A percentile compares a stretch with the other conserved stretches of the same genome.
Evolutionary conservation across 2,888 invertebrate genomes (phyloP).

Genomic region (Lasioglossum oenotherae): DNA sequence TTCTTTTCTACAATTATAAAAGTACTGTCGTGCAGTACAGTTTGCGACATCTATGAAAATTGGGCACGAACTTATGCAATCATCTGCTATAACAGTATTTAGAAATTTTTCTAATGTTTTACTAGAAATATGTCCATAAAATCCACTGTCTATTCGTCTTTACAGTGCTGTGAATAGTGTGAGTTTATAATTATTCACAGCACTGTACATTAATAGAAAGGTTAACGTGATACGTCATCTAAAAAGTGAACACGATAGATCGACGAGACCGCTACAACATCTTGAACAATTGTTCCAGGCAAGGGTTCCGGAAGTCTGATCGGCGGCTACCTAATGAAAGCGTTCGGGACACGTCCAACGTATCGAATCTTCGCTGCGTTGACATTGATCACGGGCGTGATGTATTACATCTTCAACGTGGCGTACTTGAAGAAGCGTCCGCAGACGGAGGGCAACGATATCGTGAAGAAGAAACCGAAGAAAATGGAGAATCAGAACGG

Average conservation of each 20-base stretch:
- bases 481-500: constrained; percentile 55
- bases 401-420: constrained; percentile 89
- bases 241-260: background rate
- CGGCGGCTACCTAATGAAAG: constrained; percentile 91
- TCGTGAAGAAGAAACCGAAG: constrained; percentile 86
- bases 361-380: constrained; percentile 89
- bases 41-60: no score
- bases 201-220: no score
- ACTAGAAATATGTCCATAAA: no score
- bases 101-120: no score
- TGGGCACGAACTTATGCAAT: no score
- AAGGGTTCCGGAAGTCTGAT: constrained; percentile 91
- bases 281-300: constrained; percentile 84
- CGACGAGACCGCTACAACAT: background rate
- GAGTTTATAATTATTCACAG: no score
- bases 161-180: no score
- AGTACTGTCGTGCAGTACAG: no score
- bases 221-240: no score
- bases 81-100: background rate
- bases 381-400: constrained; percentile 87
- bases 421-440: constrained; percentile 87
- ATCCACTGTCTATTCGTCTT: no score
- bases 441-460: constrained; percentile 86
- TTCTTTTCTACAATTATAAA: no score
- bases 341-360: constrained; percentile 89